Percentiles rank a stretch among this genome's conserved stretches.
phyloP scores from a whole-genome alignment of 2,797 vertebrate genomes.

The Holocentrus rufus region DNA sequence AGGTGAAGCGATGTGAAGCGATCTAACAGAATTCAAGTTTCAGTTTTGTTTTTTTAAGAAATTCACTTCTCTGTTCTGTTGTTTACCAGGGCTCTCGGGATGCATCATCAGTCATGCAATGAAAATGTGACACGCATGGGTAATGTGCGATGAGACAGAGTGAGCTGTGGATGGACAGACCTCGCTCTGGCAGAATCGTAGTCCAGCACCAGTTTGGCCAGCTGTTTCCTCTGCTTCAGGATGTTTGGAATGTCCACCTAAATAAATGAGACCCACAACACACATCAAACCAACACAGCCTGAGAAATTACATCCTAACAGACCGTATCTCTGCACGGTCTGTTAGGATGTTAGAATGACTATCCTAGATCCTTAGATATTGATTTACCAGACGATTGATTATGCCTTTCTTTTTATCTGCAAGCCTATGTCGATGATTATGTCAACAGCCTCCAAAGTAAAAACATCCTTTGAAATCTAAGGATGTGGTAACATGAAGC shows the following conservation, averaged over 20 bases:
- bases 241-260: conserved; percentile 98
- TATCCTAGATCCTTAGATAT: too few relatives aligned
- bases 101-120: background rate
- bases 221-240: conserved; percentile 97
- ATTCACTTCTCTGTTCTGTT: too few relatives aligned
- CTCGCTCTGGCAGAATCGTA: conserved; percentile 97
- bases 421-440: background rate
- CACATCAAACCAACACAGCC: background rate
- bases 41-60: background rate
- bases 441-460: background rate
- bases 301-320: background rate
- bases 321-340: background rate
- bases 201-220: conserved; percentile 94
- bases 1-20: background rate
- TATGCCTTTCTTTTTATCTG: too few relatives aligned
- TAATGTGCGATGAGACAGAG: background rate
- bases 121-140: background rate
- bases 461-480: background rate
- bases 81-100: too few relatives aligned
- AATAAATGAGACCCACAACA: conserved; percentile 30
- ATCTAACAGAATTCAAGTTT: background rate
- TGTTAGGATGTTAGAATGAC: too few relatives aligned
- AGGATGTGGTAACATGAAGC: background rate
- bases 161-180: conserved; percentile 68
- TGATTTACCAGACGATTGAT: too few relatives aligned